These are phyloP conservation scores for Hemicentrotus pulcherrimus DNA, from an alignment of 35 echinoderm and acorn worm species.

Conservation along the genomic window DNA sequence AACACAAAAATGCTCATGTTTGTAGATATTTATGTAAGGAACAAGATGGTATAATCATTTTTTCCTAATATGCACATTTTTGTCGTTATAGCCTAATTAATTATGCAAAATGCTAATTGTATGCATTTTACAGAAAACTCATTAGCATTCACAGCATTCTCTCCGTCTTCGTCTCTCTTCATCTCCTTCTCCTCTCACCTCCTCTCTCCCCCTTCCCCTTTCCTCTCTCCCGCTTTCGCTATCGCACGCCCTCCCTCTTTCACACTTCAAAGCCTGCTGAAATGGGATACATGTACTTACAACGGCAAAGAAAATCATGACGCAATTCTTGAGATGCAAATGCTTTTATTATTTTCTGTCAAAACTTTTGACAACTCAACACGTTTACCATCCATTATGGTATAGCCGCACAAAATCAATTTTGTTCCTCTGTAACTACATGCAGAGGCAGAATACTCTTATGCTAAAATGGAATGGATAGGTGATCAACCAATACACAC, in stretches of 20 bases:
- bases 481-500: not conserved
- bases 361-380: conserved; percentile 19
- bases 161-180: too few relatives aligned
- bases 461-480: not conserved
- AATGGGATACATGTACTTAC: not conserved
- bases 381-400: not conserved
- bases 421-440: not conserved
- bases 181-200: not conserved
- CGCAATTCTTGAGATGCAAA: not conserved
- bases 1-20: too few relatives aligned
- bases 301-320: not conserved
- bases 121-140: too few relatives aligned
- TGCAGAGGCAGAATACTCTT: not conserved
- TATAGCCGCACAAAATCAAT: not conserved
- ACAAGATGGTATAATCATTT: too few relatives aligned
- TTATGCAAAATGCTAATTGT: too few relatives aligned
- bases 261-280: not conserved
- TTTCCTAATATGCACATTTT: too few relatives aligned
- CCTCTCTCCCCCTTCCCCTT: not conserved
- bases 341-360: not conserved
- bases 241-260: not conserved
- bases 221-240: not conserved
- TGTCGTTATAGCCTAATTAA: too few relatives aligned
- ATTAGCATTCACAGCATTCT: too few relatives aligned
- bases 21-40: too few relatives aligned